Conservation (phyloP, 2,888 invertebrate species). For the Drosophila hamatofila region DNA sequence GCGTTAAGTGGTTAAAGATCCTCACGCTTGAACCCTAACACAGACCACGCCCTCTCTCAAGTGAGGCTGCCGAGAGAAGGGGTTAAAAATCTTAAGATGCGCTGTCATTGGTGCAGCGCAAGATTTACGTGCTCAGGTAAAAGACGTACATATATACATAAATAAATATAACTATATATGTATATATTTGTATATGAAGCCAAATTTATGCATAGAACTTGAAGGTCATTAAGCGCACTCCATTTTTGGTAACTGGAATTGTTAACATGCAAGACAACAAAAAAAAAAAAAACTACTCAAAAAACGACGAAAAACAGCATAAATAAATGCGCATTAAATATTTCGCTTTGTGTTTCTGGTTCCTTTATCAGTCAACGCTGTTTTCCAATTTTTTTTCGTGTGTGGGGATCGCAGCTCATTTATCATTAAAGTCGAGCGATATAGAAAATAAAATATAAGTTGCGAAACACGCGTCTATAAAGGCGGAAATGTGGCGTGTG, state of each 20-base stretch:
- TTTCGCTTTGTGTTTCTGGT: constrained; percentile 18
- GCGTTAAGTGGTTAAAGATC: constrained; percentile 53
- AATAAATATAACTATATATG: not conserved
- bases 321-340: constrained; percentile 32
- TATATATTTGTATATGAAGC: constrained; percentile 27
- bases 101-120: constrained; percentile 60
- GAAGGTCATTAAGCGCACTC: constrained; percentile 50
- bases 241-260: constrained; percentile 68
- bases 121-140: constrained; percentile 67
- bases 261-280: constrained; percentile 5
- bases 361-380: constrained; percentile 53
- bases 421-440: constrained; percentile 50
- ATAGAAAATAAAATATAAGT: constrained; percentile 39
- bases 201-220: constrained; percentile 45
- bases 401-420: constrained; percentile 58
- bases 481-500: constrained; percentile 20
- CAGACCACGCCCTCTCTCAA: constrained; percentile 50
- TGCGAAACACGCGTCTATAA: constrained; percentile 55
- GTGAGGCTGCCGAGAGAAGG: constrained; percentile 36
- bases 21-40: constrained; percentile 40
- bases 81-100: constrained; percentile 55
- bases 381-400: constrained; percentile 37
- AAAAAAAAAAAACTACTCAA: constrained; percentile 8
- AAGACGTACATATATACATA: not conserved
- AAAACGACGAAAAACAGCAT: not conserved